phyloP scores from a whole-genome alignment of 2,113 vertebrate species.

The Tachycineta bicolor region DNA sequence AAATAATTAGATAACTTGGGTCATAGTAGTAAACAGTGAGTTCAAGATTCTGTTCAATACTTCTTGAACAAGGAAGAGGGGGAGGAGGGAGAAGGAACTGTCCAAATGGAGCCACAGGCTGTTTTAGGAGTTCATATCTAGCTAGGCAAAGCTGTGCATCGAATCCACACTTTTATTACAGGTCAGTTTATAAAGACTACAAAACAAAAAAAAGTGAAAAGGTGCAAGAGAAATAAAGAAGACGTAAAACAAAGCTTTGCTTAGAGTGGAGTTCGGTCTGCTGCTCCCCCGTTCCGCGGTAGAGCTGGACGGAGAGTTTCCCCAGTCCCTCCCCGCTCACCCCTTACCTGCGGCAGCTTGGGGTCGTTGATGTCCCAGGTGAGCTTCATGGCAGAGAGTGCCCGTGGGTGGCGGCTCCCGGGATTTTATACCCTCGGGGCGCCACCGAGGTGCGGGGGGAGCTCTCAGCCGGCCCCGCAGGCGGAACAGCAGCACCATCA shows the following conservation, averaged over 20 bases:
- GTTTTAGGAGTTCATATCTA: not conserved
- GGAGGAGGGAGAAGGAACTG: not conserved
- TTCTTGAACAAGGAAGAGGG: not conserved
- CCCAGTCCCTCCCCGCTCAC: fast-evolving
- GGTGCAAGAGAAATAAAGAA: fast-evolving
- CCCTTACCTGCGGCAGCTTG: slow-evolving; percentile 88
- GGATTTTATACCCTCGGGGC: slow-evolving; percentile 60
- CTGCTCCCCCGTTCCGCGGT: fast-evolving
- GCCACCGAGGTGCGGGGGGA: not conserved
- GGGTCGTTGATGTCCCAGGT: slow-evolving; percentile 97
- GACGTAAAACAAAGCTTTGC: fast-evolving
- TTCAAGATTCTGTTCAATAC: not conserved
- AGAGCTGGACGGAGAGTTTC: fast-evolving
- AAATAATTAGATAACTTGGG: not conserved
- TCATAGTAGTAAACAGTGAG: not conserved
- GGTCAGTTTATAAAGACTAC: not conserved
- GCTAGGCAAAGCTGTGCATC: fast-evolving
- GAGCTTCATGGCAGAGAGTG: slow-evolving; percentile 82
- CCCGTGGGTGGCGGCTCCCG: slow-evolving; percentile 37
- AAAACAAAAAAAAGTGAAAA: not conserved
- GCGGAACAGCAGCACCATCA: not conserved
- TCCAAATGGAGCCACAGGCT: not conserved
- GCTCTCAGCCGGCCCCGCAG: not conserved
- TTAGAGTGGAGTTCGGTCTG: fast-evolving
- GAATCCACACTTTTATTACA: not conserved